Conservation (phyloP, 2,113 vertebrate genomes). For the Festucalex cinctus region DNA sequence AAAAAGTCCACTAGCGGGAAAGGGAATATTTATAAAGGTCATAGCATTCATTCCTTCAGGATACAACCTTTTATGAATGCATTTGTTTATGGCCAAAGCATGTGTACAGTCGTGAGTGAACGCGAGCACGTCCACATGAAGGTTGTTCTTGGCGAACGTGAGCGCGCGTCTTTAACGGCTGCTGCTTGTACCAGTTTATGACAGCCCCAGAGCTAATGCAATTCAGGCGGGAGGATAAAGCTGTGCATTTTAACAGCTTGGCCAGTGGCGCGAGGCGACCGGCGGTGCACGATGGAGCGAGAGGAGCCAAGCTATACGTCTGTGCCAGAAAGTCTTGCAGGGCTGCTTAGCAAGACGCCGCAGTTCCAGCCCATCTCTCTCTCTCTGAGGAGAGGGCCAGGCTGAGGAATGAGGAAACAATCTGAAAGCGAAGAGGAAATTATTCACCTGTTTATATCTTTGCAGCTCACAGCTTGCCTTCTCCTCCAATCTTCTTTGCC, state of each 20-base stretch:
- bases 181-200: conserved; percentile 46
- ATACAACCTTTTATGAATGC: conserved; percentile 22
- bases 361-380: conserved; percentile 27
- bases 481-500: conserved; percentile 36
- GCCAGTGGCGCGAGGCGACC: conserved; percentile 36
- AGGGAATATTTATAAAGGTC: conserved; percentile 54
- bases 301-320: conserved; percentile 41
- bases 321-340: conserved; percentile 49
- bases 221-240: conserved; percentile 46
- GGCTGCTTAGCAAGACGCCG: conserved; percentile 40
- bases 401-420: conserved; percentile 54
- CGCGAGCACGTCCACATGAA: conserved; percentile 10
- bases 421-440: conserved; percentile 53
- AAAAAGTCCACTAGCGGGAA: conserved; percentile 25
- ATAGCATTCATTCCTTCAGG: conserved; percentile 30
- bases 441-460: conserved; percentile 61
- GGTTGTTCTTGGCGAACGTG: conserved; percentile 16
- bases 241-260: conserved; percentile 58
- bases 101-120: conserved; percentile 7
- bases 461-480: conserved; percentile 47
- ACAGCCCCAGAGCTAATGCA: conserved; percentile 52
- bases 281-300: conserved; percentile 32
- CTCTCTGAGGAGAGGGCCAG: conserved; percentile 26
- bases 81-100: conserved; percentile 11
- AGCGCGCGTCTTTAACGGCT: conserved; percentile 36